Evolutionary conservation across 2,888 invertebrate genomes (phyloP).

Genomic region (Chymomyza amoena): DNA sequence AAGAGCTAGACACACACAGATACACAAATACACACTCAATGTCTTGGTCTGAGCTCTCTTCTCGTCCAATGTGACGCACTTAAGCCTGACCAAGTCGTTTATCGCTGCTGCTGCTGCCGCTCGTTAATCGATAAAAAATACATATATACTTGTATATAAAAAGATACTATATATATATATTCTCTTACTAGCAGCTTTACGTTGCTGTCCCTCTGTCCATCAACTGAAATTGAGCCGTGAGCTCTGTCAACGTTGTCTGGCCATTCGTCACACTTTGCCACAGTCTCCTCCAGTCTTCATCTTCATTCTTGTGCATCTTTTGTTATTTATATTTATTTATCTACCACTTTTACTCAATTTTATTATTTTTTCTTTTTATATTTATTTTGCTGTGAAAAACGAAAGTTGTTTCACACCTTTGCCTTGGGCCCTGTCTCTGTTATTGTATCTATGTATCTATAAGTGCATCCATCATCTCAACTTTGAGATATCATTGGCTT

Average conservation of each 20-base stretch:
- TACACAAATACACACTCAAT: not conserved
- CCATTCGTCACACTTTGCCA: constrained; percentile 37
- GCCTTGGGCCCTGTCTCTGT: not conserved
- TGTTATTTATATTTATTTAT: constrained; percentile 21
- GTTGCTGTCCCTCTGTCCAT: constrained; percentile 28
- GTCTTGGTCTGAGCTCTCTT: constrained; percentile 35
- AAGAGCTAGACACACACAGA: not conserved
- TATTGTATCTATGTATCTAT: not conserved
- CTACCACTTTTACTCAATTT: constrained; percentile 37
- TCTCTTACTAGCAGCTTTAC: constrained; percentile 4
- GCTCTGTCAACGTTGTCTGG: not conserved
- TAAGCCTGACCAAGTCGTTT: constrained; percentile 51
- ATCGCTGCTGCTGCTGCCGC: constrained; percentile 43
- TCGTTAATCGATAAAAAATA: constrained; percentile 64
- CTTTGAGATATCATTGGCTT: not conserved
- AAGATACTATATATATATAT: not conserved
- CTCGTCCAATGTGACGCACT: constrained; percentile 48
- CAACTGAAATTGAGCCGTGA: constrained; percentile 59
- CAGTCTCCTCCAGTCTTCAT: constrained; percentile 4
- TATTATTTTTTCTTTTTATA: not conserved
- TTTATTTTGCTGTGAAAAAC: constrained; percentile 66
- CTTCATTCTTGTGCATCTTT: constrained; percentile 43
- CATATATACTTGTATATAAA: not conserved
- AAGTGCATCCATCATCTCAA: constrained; percentile 22
- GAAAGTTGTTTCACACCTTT: constrained; percentile 67